Base-by-base conservation (phyloP, 2,797 vertebrate genomes). In the Aphelocoma californica region DNA sequence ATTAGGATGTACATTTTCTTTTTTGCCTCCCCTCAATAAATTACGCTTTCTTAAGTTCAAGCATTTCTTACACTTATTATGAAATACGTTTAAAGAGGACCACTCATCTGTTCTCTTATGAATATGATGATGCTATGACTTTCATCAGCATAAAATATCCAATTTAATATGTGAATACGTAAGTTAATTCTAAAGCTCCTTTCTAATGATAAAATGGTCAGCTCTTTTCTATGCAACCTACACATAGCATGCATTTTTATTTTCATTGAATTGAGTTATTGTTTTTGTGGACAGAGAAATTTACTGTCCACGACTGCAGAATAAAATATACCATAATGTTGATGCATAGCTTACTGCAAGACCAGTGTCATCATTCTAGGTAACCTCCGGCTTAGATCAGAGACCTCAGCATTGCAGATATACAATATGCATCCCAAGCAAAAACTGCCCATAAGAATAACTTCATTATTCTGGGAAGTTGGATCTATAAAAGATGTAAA, bases 401-500 rank as follows among this genome's bases (percentile, higher is more conserved):
- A 97, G 87, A 92, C 88, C 93, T 97, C 86, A 96, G 95, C 96
- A 90, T n/a, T 96, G 92, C 95, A 97, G 95, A 97, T 96, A 97
- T 88, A 97, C 82, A 97, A 97, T 95, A 70, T 97, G 94, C 96
- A 96, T 93, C 96, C 54, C 95, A 95, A 97, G 97, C 97, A 97
- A 97, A 97, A 97, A 91, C 21, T 95, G 90, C 78, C 95, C 92
- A 91, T 95, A 97, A 97, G 97, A 97, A 93, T 97, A 98, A 97
- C 95, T 98, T 98, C 96, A 97, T 97, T 97, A 97, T 98, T 98
- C 97, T 98, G 97, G 97, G 97, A 98, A 98, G 96, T 12, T 93
- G 96, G 92, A 97, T 97, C 97, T 97, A 97, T 98, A 98, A 97
- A 97, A 97, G 95, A 98, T 90, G 93, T 97, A 97, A 96, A 97